phyloP scores from a whole-genome alignment of 2,113 vertebrate genomes.

The Australoheros scitulus region DNA sequence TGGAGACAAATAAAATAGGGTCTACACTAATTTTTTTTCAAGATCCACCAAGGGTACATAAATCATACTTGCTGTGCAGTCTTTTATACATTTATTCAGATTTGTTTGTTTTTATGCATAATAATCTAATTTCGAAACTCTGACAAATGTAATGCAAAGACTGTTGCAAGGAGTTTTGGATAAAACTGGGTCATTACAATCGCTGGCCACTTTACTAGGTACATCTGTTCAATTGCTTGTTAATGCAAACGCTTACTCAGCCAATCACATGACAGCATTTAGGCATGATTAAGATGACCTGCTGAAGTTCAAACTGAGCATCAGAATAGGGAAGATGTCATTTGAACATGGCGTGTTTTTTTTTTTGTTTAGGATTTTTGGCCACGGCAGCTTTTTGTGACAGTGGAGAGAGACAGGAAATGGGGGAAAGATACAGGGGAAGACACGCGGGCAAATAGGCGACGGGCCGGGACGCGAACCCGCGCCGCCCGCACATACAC shows the following conservation, averaged over 20 bases:
- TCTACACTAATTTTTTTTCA: background rate
- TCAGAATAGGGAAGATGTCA: no score
- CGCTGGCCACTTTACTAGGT: background rate
- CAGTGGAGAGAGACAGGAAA: no score
- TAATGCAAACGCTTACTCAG: background rate
- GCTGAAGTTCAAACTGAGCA: no score
- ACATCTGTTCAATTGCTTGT: background rate
- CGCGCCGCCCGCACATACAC: no score
- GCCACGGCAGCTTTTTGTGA: no score
- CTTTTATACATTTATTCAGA: background rate
- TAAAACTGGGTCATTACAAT: background rate
- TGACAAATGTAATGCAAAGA: background rate
- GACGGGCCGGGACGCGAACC: no score
- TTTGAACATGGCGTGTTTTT: no score
- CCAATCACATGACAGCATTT: background rate
- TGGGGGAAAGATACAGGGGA: no score
- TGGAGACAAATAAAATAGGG: background rate
- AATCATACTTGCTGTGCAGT: background rate
- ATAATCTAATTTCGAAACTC: background rate
- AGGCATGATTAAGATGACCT: background rate
- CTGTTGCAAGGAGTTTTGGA: background rate
- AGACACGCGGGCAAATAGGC: no score
- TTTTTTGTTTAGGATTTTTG: no score
- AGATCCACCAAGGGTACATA: background rate
- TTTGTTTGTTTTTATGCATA: background rate